Evolutionary conservation across 2,888 invertebrate genomes (phyloP), one percentile per base, ranked within the genome.

Genomic region (Romanomermis culicivorax): DNA sequence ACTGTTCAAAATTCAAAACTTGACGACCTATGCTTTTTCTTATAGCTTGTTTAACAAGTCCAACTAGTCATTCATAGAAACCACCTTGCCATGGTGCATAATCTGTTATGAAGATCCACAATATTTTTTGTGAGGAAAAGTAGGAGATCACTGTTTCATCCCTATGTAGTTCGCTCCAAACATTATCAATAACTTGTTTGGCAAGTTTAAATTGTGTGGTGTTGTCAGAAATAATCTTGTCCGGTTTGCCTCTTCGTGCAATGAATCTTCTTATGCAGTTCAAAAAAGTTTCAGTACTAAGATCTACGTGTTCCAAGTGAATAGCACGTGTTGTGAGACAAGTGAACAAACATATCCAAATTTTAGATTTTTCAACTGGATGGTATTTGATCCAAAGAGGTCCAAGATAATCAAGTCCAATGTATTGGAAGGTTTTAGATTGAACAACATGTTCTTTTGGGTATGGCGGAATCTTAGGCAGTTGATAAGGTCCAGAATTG

Each of bases 21-120:
- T n/a, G n/a, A n/a, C n/a, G n/a, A n/a, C n/a, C n/a, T n/a, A n/a
- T n/a, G n/a, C n/a, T n/a, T n/a, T n/a, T 36, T n/a, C 17, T 36
- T 17, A 36, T 36, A 17, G 17, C 47, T 11, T 56, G 55, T 58
- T 74, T 73, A 2, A 71, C 42, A 4, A 68, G 51, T 7, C 67
- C 62, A 14, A 72, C 62, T 2, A 73, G 58, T 23, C 70, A 59
- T 60, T 73, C 71, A 64, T 69, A 73, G 59, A 66, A 69, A 45
- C 72, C 71, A 51, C 71, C 71, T 69, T 68, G 68, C 71, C 72
- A 73, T 1, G 71, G 60, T 2, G 70, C 67, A 0, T 63, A 59
- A 2, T 69, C 69, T 2, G 69, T 66, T 52, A 67, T 72, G 57
- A 71, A 72, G n/a, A 58, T 58, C 64, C 65, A 65, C 1, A 54